A percentile compares a stretch with the other conserved stretches of the same genome.
Conservation (phyloP, 2,797 vertebrate genomes). For the Ctenochaetus hawaiiensis region DNA sequence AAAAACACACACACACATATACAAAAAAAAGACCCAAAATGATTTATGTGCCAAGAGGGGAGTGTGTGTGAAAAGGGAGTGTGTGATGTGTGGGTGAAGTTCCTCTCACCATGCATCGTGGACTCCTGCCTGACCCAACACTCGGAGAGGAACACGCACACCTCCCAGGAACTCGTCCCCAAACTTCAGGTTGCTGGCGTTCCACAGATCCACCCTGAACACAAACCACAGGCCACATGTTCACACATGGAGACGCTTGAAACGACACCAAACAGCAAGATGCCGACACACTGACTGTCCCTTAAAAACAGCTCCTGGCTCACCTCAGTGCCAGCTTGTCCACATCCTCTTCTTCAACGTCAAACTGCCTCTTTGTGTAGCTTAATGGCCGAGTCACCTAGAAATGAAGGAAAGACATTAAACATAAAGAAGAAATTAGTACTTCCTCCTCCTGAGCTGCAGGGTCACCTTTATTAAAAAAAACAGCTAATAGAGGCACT, state of each 20-base stretch:
- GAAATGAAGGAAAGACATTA: conserved; percentile 8
- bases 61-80: neutral
- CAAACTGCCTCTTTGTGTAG: conserved; percentile 96
- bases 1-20: no score
- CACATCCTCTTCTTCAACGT: conserved; percentile 97
- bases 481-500: no score
- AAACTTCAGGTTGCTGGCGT: conserved; percentile 98
- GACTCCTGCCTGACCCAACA: conserved; percentile 91
- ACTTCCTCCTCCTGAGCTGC: neutral
- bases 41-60: neutral
- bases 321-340: conserved; percentile 98
- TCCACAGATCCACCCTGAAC: conserved; percentile 96
- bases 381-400: conserved; percentile 95
- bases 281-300: neutral
- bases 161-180: conserved; percentile 98
- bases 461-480: no score
- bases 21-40: neutral
- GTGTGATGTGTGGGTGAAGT: neutral
- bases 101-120: conserved; percentile 94
- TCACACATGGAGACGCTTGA: neutral
- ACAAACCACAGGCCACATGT: conserved; percentile 20
- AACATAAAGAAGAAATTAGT: neutral
- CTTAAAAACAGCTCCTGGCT: conserved; percentile 18
- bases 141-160: conserved; percentile 92
- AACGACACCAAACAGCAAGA: no score